phyloP scores from a whole-genome alignment of 2,888 invertebrate genomes.

The Cephus pygmeus region DNA sequence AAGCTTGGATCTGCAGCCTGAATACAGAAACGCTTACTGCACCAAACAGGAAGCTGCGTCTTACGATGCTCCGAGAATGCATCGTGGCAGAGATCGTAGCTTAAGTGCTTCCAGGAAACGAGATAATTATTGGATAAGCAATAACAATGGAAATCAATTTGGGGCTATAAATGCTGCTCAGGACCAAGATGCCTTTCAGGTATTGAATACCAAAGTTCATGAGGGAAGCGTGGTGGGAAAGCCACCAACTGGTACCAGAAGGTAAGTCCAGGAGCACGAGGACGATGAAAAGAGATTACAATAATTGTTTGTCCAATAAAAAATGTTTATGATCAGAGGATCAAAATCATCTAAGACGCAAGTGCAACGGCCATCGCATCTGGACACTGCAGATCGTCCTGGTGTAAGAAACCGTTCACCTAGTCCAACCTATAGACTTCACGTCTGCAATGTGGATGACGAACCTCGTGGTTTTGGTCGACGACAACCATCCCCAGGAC shows the following conservation, averaged over 20 bases:
- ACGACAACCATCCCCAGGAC: constrained; percentile 36
- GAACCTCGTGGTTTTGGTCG: constrained; percentile 51
- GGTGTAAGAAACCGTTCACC: constrained; percentile 59
- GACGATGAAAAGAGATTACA: background rate
- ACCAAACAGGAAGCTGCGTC: constrained; percentile 27
- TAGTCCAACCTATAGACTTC: constrained; percentile 62
- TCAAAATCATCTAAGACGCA: constrained; percentile 41
- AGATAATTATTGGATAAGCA: constrained; percentile 54
- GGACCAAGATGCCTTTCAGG: constrained; percentile 57
- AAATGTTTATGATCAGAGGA: constrained; percentile 1
- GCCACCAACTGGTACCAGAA: constrained; percentile 51
- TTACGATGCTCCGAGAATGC: constrained; percentile 36
- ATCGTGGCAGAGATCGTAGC: constrained; percentile 48
- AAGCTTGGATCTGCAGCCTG: constrained; percentile 63
- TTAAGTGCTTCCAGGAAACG: constrained; percentile 48
- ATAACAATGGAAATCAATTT: constrained; percentile 50
- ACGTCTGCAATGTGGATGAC: constrained; percentile 62
- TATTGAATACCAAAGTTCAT: constrained; percentile 53
- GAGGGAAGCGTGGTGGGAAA: constrained; percentile 54
- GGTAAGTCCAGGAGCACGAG: constrained; percentile 35
- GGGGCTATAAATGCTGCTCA: constrained; percentile 47
- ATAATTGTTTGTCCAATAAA: background rate
- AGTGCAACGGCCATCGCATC: constrained; percentile 37
- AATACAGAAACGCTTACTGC: constrained; percentile 66
- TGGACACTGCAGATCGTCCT: constrained; percentile 37